Conservation (phyloP, 2,797 vertebrate species). For the Sebastes baramenuke region DNA sequence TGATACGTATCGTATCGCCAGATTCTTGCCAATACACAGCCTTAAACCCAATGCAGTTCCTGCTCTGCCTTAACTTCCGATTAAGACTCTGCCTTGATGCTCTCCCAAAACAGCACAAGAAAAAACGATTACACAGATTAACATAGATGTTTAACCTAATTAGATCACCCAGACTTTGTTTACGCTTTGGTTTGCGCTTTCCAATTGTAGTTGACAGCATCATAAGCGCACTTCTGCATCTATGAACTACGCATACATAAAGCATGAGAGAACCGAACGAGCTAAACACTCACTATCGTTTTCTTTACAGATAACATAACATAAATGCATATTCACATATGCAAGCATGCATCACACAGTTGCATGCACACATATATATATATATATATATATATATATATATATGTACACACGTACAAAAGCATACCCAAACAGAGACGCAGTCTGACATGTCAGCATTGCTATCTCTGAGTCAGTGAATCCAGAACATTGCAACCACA, state of each 20-base stretch:
- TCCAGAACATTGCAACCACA: constrained; percentile 12
- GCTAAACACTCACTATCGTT: not conserved
- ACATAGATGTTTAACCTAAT: not conserved
- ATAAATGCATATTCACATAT: not conserved
- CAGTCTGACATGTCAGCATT: not conserved
- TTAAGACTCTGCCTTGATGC: not conserved
- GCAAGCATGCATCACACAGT: not conserved
- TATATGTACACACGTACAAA: not conserved
- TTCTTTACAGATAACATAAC: not conserved
- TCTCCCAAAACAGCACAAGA: not conserved
- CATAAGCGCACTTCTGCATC: not conserved
- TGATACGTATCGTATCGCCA: no score
- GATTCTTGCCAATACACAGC: no score
- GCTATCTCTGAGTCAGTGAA: constrained; percentile 17
- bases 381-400: not conserved
- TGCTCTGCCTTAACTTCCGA: not conserved
- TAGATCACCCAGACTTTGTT: not conserved
- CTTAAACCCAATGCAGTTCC: not conserved
- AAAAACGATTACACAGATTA: not conserved
- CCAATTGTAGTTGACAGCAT: not conserved
- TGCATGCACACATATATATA: not conserved
- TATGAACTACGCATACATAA: not conserved
- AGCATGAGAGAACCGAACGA: not conserved
- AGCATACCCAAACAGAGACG: not conserved
- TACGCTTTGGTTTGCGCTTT: constrained; percentile 9